These are phyloP conservation scores for Sinodicranocentrus sp. DNA, from an alignment of 2,888 invertebrate species.

Conservation along the genomic window DNA sequence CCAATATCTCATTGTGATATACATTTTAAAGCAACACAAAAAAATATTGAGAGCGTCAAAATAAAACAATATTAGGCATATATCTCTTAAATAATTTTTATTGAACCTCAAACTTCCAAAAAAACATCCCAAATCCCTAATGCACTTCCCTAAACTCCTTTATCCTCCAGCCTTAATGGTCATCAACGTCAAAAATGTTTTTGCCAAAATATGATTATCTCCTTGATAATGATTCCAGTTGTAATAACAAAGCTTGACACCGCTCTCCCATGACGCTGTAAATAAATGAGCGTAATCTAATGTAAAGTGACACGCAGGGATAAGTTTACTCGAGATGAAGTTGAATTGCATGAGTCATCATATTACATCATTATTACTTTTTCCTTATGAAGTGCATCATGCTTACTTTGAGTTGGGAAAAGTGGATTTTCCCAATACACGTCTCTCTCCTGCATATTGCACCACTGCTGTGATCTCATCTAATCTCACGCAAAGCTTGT, in stretches of 20 bases:
- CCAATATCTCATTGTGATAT: background rate
- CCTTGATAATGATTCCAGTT: constrained; percentile 40
- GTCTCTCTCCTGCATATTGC: background rate
- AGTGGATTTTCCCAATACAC: background rate
- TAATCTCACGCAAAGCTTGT: no score
- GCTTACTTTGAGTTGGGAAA: background rate
- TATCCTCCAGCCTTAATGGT: constrained; percentile 35
- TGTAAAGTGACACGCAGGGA: constrained; percentile 51
- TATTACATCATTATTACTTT: constrained; percentile 59
- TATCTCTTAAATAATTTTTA: no score
- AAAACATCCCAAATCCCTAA: constrained; percentile 17
- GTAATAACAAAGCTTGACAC: background rate
- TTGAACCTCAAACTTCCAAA: no score
- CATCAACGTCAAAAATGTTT: constrained; percentile 61
- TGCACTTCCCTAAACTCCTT: background rate
- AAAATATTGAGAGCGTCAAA: background rate
- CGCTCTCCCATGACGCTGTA: background rate
- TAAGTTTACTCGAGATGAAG: background rate
- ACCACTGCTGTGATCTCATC: background rate
- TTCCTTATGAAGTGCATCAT: background rate
- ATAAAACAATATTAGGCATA: no score
- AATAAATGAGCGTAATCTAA: background rate
- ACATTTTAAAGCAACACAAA: background rate
- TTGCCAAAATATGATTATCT: constrained; percentile 52
- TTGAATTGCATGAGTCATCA: constrained; percentile 41